Base-by-base conservation (phyloP, 2,888 invertebrate genomes). In the Ennomos quercinarius region DNA sequence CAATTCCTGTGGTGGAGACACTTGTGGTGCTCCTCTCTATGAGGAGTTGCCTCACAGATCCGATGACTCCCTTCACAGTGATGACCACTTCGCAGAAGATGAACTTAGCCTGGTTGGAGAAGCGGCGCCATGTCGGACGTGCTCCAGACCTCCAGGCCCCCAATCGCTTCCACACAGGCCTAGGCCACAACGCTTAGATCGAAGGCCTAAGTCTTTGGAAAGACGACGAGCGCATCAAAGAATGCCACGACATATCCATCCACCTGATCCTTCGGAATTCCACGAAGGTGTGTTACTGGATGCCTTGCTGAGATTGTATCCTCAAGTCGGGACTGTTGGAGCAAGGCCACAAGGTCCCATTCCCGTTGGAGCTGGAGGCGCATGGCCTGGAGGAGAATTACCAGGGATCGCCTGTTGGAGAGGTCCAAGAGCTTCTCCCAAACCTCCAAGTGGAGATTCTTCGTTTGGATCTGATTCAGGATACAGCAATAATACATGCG, bases 41-140 rank as follows among this genome's bases (percentile, higher is more conserved):
- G 97, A 97, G 87, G 97, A 97, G 79, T 93, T 97, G 43, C 94
- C 94, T 0, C 94, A 94, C 63, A 91, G 94, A 61, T 95, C 95
- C 10, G 93, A 95, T 39, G 93, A 93, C 72, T 91, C 91, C 38
- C 75, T 93, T 27, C 95, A 95, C 77, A 96, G 96, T 77, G 97
- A 97, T 78, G 97, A 97, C 76, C 97, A 97, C 77, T 97, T 97
- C 78, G 97, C 97, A 48, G 97, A 97, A 86, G 97, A 97, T 79
- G 97, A 97, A 78, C 92, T 97, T 10, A 96, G 92, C 59, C 81
- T 92, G 10, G 92, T 91, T 1, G 93, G 85, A 66, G 93, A 84
- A 84, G 91, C 89, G 51, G 92, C 87, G 8, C 93, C 87, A 10
- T 92, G 91, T 75, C 82, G 91, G 64, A 88, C 89, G 43, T 91